phyloP scores from a whole-genome alignment of 2,888 invertebrate genomes.

The Caenorhabditis drosophilae region DNA sequence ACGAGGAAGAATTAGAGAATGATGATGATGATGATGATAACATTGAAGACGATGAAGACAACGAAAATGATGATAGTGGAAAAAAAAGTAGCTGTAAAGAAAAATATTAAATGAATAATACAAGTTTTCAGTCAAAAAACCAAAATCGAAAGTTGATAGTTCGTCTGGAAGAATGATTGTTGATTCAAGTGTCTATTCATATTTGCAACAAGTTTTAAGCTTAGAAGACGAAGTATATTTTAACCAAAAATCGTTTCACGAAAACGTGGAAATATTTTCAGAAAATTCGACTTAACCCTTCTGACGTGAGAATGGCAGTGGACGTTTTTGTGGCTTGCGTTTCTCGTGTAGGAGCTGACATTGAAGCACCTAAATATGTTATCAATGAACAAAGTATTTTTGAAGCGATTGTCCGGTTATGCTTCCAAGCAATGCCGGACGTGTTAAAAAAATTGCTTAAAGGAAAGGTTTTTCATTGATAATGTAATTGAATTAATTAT shows the following conservation, averaged over 20 bases:
- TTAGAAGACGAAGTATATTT: constrained; percentile 33
- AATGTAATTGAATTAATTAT: no score
- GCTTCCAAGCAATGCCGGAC: constrained; percentile 58
- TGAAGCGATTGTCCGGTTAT: constrained; percentile 59
- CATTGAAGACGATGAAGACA: constrained; percentile 19
- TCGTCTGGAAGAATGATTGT: constrained; percentile 43
- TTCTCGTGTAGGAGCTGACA: constrained; percentile 59
- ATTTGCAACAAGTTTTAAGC: constrained; percentile 40
- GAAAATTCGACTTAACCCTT: constrained; percentile 29
- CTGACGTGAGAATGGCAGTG: constrained; percentile 55
- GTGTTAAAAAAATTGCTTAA: constrained; percentile 45
- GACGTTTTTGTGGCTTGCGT: constrained; percentile 63
- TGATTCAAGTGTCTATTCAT: constrained; percentile 45
- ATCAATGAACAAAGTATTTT: constrained; percentile 63
- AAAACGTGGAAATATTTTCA: no score
- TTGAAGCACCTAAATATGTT: constrained; percentile 57
- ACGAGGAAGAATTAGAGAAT: constrained; percentile 45
- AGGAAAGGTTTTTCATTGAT: no score
- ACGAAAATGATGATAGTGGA: constrained; percentile 2
- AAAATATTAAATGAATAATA: background rate
- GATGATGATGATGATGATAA: constrained; percentile 30
- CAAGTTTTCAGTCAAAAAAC: constrained; percentile 22
- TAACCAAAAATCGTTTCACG: background rate
- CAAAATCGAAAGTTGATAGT: constrained; percentile 43
- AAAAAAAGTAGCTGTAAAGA: background rate